Base-by-base conservation (phyloP, 2,888 invertebrate genomes). In the Pyrrhia umbra region DNA sequence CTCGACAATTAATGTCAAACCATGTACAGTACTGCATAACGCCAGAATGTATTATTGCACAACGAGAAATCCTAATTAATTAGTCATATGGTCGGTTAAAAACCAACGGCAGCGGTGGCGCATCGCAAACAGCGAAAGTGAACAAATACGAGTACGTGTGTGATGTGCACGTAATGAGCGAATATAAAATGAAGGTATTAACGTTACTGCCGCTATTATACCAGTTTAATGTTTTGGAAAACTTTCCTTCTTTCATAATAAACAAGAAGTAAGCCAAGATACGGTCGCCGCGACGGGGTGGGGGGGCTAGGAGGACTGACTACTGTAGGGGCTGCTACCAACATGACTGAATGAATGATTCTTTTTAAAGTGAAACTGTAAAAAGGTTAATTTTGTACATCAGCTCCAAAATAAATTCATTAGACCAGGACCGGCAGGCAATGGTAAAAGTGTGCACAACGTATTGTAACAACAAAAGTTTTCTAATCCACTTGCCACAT, bases 21-120 rank as follows among this genome's bases (percentile, higher is more conserved):
- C 63, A 54, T 64, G 55, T 78, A 40, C 37, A 67, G 57, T 34
- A 59, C 57, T 39, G 49, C 66, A 67, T 69, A 71, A 77, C 47
- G 59, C 40, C 47, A 56, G 59, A 57, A 59, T 46, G 42, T 49
- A 57, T 63, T 34, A 68, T 79, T 80, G 51, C 70, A 62, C 58
- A 80, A 80, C 56, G 72, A 79, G 81, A 79, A 77, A 77, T 68
- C 63, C 72, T 80, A 58, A 80, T 79, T 80, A 80, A 79, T 81
- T 81, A 81, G 75, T 73, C 77, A 75, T 75, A 58, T 78, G 46
- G 58, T 51, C 67, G 43, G 52, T 70, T 67, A 67, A 73, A 75
- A 70, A 67, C 50, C 54, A 67, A 63, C 27, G 45, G 51, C 40
- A 37, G 46, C 61, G 55, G 59, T 57, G 61, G 56, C 62, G 75